These are phyloP conservation scores for Cephus pygmeus DNA, from an alignment of 2,888 invertebrate species.

Conservation along the genomic window DNA sequence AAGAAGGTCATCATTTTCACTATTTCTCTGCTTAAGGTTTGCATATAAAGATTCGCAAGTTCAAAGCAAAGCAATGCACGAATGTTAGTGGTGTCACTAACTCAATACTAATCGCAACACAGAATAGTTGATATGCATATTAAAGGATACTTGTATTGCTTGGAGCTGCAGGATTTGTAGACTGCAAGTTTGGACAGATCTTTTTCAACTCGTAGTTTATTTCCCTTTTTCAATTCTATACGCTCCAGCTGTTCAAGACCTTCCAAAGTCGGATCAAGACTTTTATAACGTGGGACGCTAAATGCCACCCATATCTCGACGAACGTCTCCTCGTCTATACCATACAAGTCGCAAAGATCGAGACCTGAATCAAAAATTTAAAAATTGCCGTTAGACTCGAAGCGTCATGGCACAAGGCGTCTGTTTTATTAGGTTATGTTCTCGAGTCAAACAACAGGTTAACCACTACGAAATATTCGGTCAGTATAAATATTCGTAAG, in stretches of 20 bases:
- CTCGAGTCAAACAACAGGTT: background rate
- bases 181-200: conserved; percentile 17
- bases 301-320: conserved; percentile 57
- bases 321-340: conserved; percentile 49
- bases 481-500: background rate
- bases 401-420: background rate
- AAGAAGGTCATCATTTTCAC: conserved; percentile 41
- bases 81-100: background rate
- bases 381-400: background rate
- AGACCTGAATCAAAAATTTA: conserved; percentile 40
- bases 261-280: conserved; percentile 42
- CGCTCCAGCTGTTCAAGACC: conserved; percentile 45
- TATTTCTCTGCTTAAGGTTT: conserved; percentile 10
- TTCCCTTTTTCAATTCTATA: conserved; percentile 26
- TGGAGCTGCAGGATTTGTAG: conserved; percentile 5
- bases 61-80: background rate
- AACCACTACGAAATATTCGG: background rate
- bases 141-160: conserved; percentile 46
- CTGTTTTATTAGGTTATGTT: background rate
- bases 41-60: background rate
- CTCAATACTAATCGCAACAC: background rate
- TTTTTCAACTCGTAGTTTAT: conserved; percentile 4
- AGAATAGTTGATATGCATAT: conserved; percentile 4
- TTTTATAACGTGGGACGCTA: conserved; percentile 31
- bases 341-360: conserved; percentile 48